Evolutionary conservation across 2,888 invertebrate genomes (phyloP).

Genomic region (Argynnis bischoffii): DNA sequence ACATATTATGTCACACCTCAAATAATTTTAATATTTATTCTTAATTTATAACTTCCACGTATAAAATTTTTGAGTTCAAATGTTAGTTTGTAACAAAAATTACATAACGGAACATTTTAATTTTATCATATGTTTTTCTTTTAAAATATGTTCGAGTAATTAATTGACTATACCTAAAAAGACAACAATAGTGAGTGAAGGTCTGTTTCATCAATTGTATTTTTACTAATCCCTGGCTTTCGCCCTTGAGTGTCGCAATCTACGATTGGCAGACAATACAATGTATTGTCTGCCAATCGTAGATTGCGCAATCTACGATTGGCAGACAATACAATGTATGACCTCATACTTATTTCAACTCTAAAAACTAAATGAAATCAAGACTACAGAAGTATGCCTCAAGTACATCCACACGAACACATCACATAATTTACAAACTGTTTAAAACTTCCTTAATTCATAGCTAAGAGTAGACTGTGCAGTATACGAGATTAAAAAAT

Average conservation of each 20-base stretch:
- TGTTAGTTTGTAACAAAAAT: no score
- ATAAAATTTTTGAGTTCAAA: no score
- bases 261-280: conserved; percentile 37
- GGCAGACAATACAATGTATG: conserved; percentile 27
- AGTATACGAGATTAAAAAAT: no score
- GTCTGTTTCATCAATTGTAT: conserved; percentile 30
- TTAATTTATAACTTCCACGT: no score
- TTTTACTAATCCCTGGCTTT: conserved; percentile 29
- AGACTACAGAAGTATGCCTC: not conserved
- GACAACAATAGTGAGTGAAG: conserved; percentile 29
- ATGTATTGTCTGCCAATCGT: no score
- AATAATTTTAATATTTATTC: no score
- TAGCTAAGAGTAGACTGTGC: not conserved
- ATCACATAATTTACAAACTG: not conserved
- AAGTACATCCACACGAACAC: not conserved
- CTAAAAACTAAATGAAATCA: conserved; percentile 13
- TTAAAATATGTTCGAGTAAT: conserved; percentile 3
- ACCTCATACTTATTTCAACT: conserved; percentile 19
- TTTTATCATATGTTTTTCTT: not conserved
- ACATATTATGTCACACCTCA: no score
- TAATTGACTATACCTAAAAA: conserved; percentile 24
- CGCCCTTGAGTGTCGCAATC: conserved; percentile 38
- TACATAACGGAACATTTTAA: no score
- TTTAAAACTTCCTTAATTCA: not conserved
- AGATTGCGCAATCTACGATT: no score